Conservation (phyloP, 2,113 vertebrate species). For the Anhinga anhinga region DNA sequence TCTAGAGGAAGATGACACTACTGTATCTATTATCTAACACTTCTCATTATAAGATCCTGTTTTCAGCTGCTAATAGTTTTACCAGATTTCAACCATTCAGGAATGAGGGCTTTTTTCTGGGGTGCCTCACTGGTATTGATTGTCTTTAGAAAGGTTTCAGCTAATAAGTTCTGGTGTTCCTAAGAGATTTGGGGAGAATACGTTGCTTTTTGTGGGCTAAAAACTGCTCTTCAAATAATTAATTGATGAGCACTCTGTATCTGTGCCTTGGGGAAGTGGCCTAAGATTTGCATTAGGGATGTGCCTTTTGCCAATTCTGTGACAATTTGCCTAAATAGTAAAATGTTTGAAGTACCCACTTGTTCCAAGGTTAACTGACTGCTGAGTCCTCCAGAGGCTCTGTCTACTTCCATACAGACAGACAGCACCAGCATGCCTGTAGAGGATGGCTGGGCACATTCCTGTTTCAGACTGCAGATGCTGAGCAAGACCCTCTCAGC, state of each 20-base stretch:
- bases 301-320: neutral
- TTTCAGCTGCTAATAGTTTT: neutral
- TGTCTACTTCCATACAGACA: neutral
- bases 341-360: neutral
- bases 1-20: neutral
- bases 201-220: neutral
- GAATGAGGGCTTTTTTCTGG: neutral
- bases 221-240: neutral
- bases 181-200: neutral
- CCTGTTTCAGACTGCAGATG: fast-evolving
- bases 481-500: neutral
- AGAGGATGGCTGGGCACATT: neutral
- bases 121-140: neutral
- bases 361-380: neutral
- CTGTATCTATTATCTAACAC: neutral
- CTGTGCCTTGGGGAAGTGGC: neutral
- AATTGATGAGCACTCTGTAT: neutral
- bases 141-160: neutral
- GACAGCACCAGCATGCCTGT: fast-evolving
- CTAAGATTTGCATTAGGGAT: neutral
- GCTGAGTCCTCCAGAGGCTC: neutral
- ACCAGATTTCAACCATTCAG: neutral
- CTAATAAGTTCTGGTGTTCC: neutral
- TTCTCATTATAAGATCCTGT: neutral
- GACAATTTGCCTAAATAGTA: neutral